Evolutionary conservation across 2,797 vertebrate species (phyloP).

Genomic region (Taeniopygia guttata): DNA sequence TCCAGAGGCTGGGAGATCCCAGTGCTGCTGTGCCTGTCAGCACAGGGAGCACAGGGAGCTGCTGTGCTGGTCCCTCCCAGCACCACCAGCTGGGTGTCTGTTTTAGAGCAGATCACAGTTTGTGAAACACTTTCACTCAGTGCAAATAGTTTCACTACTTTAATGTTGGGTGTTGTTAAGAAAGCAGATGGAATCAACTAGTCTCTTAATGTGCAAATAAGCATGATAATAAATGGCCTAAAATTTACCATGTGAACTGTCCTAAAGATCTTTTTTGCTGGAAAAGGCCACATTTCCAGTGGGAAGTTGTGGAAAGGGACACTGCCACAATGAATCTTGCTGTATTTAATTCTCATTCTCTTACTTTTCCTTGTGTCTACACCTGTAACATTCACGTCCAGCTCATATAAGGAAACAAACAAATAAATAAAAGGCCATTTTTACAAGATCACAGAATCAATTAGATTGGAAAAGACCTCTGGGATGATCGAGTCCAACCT

Average conservation of each 20-base stretch:
- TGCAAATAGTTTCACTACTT: background rate
- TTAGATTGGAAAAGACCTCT: background rate
- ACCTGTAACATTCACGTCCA: background rate
- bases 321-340: fast-evolving
- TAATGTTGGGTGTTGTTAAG: background rate
- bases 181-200: background rate
- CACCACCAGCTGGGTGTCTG: background rate
- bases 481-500: background rate
- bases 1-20: background rate
- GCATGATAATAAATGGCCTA: background rate
- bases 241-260: background rate
- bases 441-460: background rate
- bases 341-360: background rate
- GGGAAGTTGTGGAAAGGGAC: background rate
- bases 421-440: background rate
- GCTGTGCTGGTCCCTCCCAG: background rate
- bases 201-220: background rate
- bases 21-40: background rate
- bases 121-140: background rate
- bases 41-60: background rate
- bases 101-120: background rate
- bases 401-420: fast-evolving
- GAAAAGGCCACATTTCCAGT: background rate
- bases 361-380: background rate
- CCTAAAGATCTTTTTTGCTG: background rate